Conservation (phyloP, 1,140 invertebrate species). For the Temnothorax nylanderi region DNA sequence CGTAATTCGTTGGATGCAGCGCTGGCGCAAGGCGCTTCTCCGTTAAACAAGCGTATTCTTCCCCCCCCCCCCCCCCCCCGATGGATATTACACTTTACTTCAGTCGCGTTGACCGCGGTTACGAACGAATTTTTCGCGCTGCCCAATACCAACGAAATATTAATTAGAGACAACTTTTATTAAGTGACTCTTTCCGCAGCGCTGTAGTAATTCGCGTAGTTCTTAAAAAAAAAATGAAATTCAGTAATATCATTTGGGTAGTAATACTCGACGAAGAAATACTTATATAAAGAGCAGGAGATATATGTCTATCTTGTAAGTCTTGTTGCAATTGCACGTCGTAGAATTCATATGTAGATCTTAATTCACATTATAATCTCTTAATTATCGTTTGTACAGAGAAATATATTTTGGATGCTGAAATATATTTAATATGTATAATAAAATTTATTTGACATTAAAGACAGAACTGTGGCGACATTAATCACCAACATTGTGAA, state of each 20-base stretch:
- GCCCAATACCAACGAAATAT: not conserved
- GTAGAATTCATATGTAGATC: too few relatives aligned
- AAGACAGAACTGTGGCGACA: not conserved
- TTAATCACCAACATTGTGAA: not conserved
- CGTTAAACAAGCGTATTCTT: not conserved
- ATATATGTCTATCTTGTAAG: not conserved
- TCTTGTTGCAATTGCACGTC: not conserved
- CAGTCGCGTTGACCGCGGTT: not conserved
- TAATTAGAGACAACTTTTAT: slow-evolving; percentile 19
- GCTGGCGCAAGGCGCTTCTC: not conserved
- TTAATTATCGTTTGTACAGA: not conserved
- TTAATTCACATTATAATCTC: not conserved
- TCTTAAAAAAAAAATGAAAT: not conserved
- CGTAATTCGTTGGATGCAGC: not conserved
- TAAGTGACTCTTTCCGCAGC: not conserved
- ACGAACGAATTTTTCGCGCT: slow-evolving; percentile 7
- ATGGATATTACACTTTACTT: not conserved
- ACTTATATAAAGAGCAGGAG: not conserved
- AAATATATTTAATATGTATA: not conserved
- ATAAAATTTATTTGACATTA: not conserved
- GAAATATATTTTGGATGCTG: not conserved
- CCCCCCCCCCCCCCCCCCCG: too few relatives aligned
- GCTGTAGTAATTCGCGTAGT: not conserved
- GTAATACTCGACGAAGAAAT: not conserved
- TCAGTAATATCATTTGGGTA: not conserved